Conservation (phyloP, 2,113 vertebrate genomes). For the Anarhynchus alexandrinus region DNA sequence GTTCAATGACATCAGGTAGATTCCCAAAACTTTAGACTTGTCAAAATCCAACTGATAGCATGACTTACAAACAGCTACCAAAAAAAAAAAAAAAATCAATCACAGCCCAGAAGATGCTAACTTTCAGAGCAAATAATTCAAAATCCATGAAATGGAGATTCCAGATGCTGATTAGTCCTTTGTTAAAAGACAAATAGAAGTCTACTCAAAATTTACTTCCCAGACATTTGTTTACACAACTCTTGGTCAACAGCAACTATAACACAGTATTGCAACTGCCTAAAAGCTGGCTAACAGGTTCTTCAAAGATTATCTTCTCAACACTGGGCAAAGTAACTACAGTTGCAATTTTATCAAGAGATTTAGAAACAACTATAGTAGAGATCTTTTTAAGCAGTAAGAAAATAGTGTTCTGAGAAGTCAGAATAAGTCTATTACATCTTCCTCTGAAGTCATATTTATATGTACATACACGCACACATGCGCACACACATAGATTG, state of each 20-base stretch:
- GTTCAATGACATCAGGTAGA: neutral
- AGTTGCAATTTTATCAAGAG: neutral
- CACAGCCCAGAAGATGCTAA: neutral
- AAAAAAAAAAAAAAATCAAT: neutral
- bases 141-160: neutral
- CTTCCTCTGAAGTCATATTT: neutral
- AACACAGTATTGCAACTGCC: neutral
- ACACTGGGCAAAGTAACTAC: neutral
- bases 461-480: rapidly evolving
- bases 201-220: neutral
- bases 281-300: neutral
- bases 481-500: neutral
- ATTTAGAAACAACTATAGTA: neutral
- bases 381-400: neutral
- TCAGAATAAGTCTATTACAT: neutral
- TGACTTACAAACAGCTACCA: neutral
- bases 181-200: neutral
- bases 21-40: neutral
- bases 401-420: neutral
- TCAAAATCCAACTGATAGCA: neutral
- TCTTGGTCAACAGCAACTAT: neutral
- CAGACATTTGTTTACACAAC: neutral
- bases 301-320: neutral
- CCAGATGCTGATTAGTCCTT: neutral
- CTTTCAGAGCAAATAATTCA: neutral